Percentiles rank a stretch among this genome's conserved stretches.
Evolutionary conservation across 2,888 invertebrate genomes (phyloP).

Genomic region (Perizoma affinitatum): DNA sequence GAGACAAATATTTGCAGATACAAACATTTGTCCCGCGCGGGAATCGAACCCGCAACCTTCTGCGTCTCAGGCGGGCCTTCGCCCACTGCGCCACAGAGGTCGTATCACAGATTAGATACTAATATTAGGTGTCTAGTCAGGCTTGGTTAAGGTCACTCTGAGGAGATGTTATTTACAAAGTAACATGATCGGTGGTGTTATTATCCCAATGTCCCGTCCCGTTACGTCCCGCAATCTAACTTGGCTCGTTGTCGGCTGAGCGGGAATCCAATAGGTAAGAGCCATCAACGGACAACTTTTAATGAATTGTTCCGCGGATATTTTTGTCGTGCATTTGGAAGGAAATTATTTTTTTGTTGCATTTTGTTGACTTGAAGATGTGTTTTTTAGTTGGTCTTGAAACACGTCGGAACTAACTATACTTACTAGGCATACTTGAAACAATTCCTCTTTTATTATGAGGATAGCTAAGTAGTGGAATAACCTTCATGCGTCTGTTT

Average conservation of each 20-base stretch:
- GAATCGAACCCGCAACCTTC: no score
- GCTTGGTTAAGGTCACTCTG: neutral
- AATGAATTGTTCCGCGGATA: slow-evolving; percentile 62
- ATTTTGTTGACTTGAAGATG: neutral
- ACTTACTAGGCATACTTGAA: no score
- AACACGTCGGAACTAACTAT: no score
- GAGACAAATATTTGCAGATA: no score
- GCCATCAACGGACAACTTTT: slow-evolving; percentile 69
- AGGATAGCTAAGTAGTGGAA: no score
- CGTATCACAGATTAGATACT: no score
- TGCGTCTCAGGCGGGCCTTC: no score
- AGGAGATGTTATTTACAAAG: slow-evolving; percentile 40
- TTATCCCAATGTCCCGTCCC: slow-evolving; percentile 16
- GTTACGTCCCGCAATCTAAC: slow-evolving; percentile 37
- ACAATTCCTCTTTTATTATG: no score
- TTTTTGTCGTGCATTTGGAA: slow-evolving; percentile 24
- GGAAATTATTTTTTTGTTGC: slow-evolving; percentile 7
- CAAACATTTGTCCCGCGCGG: no score
- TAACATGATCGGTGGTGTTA: slow-evolving; percentile 23
- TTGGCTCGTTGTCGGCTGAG: slow-evolving; percentile 29
- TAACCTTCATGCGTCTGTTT: no score
- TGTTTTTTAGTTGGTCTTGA: neutral
- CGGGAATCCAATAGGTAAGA: slow-evolving; percentile 25
- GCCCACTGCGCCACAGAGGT: no score
- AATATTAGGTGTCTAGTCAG: neutral